phyloP scores from a whole-genome alignment of 2,888 invertebrate genomes.

The Cerceris ruficornis region DNA sequence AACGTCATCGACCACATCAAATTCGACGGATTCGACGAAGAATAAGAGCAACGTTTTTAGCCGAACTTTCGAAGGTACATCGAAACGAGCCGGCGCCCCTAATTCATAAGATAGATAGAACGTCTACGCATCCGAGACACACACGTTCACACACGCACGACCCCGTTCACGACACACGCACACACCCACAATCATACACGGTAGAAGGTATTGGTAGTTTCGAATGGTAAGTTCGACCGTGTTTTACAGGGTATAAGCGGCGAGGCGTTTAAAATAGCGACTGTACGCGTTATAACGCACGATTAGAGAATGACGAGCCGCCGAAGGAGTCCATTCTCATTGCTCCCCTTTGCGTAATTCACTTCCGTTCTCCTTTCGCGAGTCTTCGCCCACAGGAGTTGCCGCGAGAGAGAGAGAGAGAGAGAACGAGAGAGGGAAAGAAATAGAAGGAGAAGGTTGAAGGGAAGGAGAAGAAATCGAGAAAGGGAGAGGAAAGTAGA shows the following conservation, averaged over 20 bases:
- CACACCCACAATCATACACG: conserved; percentile 20
- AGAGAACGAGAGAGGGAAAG: too few species aligned
- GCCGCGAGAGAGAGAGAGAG: neutral
- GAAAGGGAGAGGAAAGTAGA: too few species aligned
- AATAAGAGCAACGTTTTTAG: neutral
- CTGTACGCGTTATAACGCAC: neutral
- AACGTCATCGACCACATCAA: too few species aligned
- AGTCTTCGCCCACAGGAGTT: neutral
- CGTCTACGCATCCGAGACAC: neutral
- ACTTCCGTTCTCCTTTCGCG: neutral
- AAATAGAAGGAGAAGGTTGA: too few species aligned
- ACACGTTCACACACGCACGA: neutral
- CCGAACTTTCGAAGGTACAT: neutral
- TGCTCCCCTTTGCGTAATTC: neutral
- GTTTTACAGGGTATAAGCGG: conserved; percentile 69
- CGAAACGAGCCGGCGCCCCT: neutral
- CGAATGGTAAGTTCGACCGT: conserved; percentile 63
- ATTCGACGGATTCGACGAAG: neutral
- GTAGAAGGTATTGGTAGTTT: conserved; percentile 53
- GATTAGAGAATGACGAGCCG: neutral
- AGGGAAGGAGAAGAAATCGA: too few species aligned
- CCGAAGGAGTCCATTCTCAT: neutral
- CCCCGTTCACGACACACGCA: conserved; percentile 13
- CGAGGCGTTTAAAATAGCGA: neutral
- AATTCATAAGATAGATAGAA: conserved; percentile 20